A percentile compares a stretch with the other conserved stretches of the same genome.
Evolutionary conservation across 2,888 invertebrate species (phyloP).

Genomic region (Pachydiplax longipennis): DNA sequence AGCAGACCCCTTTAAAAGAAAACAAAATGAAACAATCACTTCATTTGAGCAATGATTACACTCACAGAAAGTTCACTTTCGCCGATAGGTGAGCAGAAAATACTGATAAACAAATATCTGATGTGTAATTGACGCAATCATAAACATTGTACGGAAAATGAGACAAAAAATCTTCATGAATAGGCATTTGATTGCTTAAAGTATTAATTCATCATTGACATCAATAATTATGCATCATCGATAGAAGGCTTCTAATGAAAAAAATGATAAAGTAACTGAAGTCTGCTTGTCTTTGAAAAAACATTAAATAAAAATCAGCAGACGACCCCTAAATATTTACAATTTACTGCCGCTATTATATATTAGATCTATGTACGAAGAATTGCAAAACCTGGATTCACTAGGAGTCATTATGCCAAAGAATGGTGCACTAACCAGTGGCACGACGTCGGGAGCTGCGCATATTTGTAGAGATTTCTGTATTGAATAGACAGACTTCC

Average conservation of each 20-base stretch:
- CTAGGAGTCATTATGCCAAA: no score
- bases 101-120: background rate
- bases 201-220: no score
- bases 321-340: no score
- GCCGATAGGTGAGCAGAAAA: no score
- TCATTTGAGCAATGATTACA: slow-evolving; percentile 22
- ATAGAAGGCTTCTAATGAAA: background rate
- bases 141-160: background rate
- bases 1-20: background rate
- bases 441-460: slow-evolving; percentile 84
- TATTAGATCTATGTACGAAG: no score
- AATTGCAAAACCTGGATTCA: no score
- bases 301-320: background rate
- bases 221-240: background rate
- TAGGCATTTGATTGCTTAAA: no score
- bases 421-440: slow-evolving; percentile 66
- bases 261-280: background rate
- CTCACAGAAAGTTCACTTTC: background rate
- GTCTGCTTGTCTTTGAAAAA: background rate
- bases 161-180: no score
- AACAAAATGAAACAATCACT: background rate
- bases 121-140: background rate
- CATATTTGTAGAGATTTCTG: slow-evolving; percentile 74
- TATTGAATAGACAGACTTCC: slow-evolving; percentile 63
- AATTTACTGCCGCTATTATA: no score